phyloP scores from a whole-genome alignment of 2,797 vertebrate genomes.

The Coregonus suidteri region DNA sequence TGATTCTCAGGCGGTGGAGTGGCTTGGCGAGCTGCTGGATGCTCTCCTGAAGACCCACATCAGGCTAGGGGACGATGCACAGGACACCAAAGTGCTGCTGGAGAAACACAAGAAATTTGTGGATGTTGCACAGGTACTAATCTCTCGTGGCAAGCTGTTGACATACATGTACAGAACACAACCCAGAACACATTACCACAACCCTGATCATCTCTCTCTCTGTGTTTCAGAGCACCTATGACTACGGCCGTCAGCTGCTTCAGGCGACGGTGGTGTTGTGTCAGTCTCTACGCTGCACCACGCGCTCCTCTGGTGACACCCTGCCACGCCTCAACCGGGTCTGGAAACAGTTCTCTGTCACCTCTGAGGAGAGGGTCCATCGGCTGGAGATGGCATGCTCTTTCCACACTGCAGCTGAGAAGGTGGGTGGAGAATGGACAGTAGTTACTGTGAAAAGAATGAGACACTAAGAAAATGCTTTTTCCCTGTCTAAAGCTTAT shows the following conservation, averaged over 20 bases:
- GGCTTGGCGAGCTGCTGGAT: constrained; percentile 93
- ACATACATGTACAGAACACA: not conserved
- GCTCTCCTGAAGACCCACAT: constrained; percentile 95
- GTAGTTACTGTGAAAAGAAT: not conserved
- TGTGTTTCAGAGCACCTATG: constrained; percentile 88
- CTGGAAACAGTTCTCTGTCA: constrained; percentile 97
- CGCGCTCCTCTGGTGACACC: constrained; percentile 93
- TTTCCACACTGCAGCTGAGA: constrained; percentile 89
- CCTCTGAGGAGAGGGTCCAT: constrained; percentile 89
- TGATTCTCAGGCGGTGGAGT: constrained; percentile 86
- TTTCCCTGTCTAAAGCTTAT: not conserved
- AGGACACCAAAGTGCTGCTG: constrained; percentile 92
- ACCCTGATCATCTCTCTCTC: not conserved
- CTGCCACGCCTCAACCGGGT: constrained; percentile 93
- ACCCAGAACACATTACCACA: not conserved
- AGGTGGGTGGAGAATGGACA: constrained; percentile 70
- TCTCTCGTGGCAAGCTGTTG: not conserved
- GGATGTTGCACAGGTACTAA: constrained; percentile 93
- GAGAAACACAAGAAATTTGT: constrained; percentile 99
- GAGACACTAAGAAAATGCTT: not conserved
- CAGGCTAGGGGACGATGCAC: constrained; percentile 88
- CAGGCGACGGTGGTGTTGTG: constrained; percentile 97
- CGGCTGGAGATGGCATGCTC: constrained; percentile 87
- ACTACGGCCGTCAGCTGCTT: constrained; percentile 95
- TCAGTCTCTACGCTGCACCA: constrained; percentile 94